Evolutionary conservation across 2,113 vertebrate species (phyloP), one percentile per base, ranked within the genome.

Genomic region (Trochalopteron elliotii): DNA sequence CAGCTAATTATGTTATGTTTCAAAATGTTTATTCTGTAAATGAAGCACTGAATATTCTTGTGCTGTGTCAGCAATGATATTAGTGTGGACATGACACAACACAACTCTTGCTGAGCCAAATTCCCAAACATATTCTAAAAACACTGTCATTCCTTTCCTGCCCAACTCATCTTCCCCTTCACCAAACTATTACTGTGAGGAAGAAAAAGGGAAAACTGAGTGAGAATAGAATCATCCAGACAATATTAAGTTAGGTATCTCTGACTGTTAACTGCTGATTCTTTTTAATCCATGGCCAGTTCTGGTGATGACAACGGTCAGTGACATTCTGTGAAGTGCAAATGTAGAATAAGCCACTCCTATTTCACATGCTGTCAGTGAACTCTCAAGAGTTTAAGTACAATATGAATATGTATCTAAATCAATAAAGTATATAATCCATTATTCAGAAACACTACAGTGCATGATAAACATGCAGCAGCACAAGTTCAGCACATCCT

Each of bases 1-100:
- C 68, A 94, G 87, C 53, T 81, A 91, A 90, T 80, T 84, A 89
- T 93, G 89, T 96, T 97, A 88, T 94, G 69, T 85, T 96, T 96
- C 72, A 71, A 87, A 94, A 96, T 74, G 84, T 96, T 96, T 94
- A 82, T 72, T 75, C 85, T 91, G 65, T 74, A 93, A 91, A 77
- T 87, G 82, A 93, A 80, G 69, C 69, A 50, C 82, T 37, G 56
- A 91, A 88, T 93, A 96, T 84, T 93, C 84, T 67, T 27, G 27
- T 79, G 67, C 92, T 94, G 76, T 91, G 75, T 85, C 83, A 94
- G 81, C 23, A 88, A 52, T 3, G 56, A n/a, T 71, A 50, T 22
- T 77, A 53, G 47, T 49, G 47, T 69, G n/a, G 80, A 89, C 39
- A 9, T 74, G 40, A 55, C 44, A 67, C 7, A 78, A 80, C 53